These are phyloP conservation scores for Calvadosia cruxmelitensis DNA, from an alignment of 30 jellyfish, hydroid and myxozoan genomes.

Conservation along the genomic window DNA sequence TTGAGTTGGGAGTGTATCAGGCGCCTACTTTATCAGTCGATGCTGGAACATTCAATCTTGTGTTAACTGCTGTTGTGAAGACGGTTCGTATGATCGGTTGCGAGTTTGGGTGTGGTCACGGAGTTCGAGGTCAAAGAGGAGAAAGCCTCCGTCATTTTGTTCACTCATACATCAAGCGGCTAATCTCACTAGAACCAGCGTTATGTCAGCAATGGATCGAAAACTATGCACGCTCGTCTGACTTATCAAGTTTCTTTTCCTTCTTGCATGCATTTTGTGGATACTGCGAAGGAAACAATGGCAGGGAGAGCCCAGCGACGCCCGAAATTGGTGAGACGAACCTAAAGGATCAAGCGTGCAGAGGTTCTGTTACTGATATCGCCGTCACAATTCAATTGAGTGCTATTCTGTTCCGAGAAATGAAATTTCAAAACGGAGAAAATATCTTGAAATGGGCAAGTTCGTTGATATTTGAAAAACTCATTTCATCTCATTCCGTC, in stretches of 20 bases:
- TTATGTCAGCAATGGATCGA: conserved; percentile 5
- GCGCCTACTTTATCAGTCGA: not conserved
- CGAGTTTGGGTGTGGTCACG: conserved; percentile 31
- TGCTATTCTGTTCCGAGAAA: conserved; percentile 2
- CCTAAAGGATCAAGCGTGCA: not conserved
- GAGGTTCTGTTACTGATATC: not conserved
- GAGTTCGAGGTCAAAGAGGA: conserved; percentile 65
- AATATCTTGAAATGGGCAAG: conserved; percentile 9
- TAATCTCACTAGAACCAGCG: not conserved
- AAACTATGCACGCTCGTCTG: not conserved
- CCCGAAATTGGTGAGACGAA: not conserved
- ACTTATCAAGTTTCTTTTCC: not conserved
- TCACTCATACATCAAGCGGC: conserved; percentile 15
- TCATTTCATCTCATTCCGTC: not conserved
- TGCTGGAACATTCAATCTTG: conserved; percentile 8
- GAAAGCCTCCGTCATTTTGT: conserved; percentile 30
- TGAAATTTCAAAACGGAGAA: conserved; percentile 7
- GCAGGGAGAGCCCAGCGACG: not conserved
- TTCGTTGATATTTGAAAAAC: not conserved
- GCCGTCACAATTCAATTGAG: not conserved
- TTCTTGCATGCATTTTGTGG: conserved; percentile 27
- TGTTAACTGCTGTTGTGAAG: conserved; percentile 27
- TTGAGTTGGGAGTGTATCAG: not conserved
- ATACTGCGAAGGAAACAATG: conserved; percentile 4
- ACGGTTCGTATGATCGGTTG: conserved; percentile 64